Evolutionary conservation across 2,888 invertebrate species (phyloP).

Genomic region (Drosophila quasianomalipes): DNA sequence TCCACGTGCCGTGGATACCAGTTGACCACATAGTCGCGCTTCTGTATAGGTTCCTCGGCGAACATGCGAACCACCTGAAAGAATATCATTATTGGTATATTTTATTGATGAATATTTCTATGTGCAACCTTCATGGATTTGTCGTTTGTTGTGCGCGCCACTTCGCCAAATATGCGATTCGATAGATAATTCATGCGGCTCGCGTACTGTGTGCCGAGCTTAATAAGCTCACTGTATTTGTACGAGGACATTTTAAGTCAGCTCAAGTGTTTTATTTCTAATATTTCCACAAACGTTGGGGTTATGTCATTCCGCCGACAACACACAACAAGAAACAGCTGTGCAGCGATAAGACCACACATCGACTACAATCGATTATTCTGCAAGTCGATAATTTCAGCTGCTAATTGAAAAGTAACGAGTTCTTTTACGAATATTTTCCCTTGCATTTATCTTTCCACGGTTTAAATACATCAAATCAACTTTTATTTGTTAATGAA

Average conservation of each 20-base stretch:
- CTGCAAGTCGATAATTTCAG: neutral
- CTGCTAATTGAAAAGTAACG: neutral
- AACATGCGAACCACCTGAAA: slow-evolving; percentile 89
- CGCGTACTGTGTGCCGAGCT: slow-evolving; percentile 92
- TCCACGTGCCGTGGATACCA: slow-evolving; percentile 96
- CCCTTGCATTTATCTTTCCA: neutral
- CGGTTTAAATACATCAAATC: slow-evolving; percentile 53
- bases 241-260: slow-evolving; percentile 86
- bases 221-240: slow-evolving; percentile 90
- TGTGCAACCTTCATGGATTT: slow-evolving; percentile 91
- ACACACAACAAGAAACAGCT: slow-evolving; percentile 48
- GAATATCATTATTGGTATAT: neutral
- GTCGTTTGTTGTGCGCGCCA: slow-evolving; percentile 90
- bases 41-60: slow-evolving; percentile 90
- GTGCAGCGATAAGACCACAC: slow-evolving; percentile 14
- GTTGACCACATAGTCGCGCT: slow-evolving; percentile 90
- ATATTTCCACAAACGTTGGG: slow-evolving; percentile 32
- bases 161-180: slow-evolving; percentile 95
- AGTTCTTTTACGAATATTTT: neutral
- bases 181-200: slow-evolving; percentile 94
- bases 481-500: slow-evolving; percentile 52
- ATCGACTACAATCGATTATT: slow-evolving; percentile 23
- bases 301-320: slow-evolving; percentile 60
- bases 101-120: neutral
- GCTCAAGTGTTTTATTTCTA: neutral